Conservation (phyloP, 2,888 invertebrate species). For the Coremacera marginata region DNA sequence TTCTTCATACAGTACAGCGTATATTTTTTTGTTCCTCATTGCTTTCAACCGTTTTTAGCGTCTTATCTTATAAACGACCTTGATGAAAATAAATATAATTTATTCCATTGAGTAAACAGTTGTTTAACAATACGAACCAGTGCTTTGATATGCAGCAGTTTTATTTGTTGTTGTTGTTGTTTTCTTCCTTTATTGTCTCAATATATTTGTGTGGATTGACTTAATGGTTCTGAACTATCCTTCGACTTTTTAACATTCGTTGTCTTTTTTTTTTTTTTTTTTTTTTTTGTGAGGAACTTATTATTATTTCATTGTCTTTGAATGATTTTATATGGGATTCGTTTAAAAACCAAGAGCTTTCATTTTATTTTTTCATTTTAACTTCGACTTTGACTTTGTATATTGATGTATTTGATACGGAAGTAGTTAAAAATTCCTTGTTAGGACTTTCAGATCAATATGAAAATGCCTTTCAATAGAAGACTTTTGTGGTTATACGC, state of each 20-base stretch:
- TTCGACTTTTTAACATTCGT: background rate
- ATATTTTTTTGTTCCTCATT: background rate
- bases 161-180: background rate
- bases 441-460: too few relatives aligned
- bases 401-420: too few relatives aligned
- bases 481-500: too few relatives aligned
- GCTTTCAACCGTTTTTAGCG: background rate
- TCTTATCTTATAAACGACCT: constrained; percentile 21
- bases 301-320: background rate
- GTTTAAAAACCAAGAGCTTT: background rate
- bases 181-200: background rate
- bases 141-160: background rate
- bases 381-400: too few relatives aligned
- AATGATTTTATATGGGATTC: background rate
- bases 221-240: constrained; percentile 5
- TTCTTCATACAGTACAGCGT: background rate
- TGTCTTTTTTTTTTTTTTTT: background rate
- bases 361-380: too few relatives aligned
- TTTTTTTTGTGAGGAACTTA: background rate
- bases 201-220: background rate
- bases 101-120: constrained; percentile 18
- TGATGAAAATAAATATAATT: constrained; percentile 29
- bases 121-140: constrained; percentile 10
- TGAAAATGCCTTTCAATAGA: too few relatives aligned
- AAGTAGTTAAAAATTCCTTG: too few relatives aligned